Evolutionary conservation across 1,140 invertebrate species (phyloP), one percentile per base, ranked within the genome.

Genomic region (Chionoecetes opilio): DNA sequence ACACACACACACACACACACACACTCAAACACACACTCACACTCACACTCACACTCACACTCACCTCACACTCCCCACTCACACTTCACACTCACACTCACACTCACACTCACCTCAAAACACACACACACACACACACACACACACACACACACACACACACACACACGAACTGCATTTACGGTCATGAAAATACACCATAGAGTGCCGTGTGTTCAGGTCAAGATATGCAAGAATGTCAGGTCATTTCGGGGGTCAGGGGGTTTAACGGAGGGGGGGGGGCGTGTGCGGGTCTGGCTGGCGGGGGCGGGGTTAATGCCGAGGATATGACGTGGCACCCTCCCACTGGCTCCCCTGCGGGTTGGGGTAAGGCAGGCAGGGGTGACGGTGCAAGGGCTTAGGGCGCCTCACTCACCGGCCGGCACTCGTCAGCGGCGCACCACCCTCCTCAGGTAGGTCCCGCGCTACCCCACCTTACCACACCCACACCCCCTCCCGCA

Each of bases 221-320:
- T 75, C 63, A 75, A 17, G 63, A 75, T 26, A 17, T 8, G 63
- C 63, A 75, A 26, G 63, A n/a, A 14, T 17, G 63, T n/a, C 21
- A 75, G 63, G 63, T 75, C 63, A 75, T 46, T 46, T 14, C 21
- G 63, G 6, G 63, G 53, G 63, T 17, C 21, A 1, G 63, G 11
- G 63, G 63, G 87, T 34, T 35, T 0, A 9, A 32, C 32, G 26
- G 91, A 34, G 91, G 63, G 46, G 31, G 41, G 46, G 90, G 11
- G 90, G 41, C 91, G 34, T 82, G 82, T 37, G 46, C 63, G n/a
- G 35, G 91, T 35, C 29, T 26, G 82, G 35, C 91, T 84, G 32
- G 35, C n/a, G 85, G 75, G 82, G 91, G 91, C 91, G 91, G 91
- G 82, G 91, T 92, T 92, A 41, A 82, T 92, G 82, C 75, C 91